Base-by-base conservation (phyloP, 1,140 invertebrate genomes). In the Trachymyrmex septentrionalis region DNA sequence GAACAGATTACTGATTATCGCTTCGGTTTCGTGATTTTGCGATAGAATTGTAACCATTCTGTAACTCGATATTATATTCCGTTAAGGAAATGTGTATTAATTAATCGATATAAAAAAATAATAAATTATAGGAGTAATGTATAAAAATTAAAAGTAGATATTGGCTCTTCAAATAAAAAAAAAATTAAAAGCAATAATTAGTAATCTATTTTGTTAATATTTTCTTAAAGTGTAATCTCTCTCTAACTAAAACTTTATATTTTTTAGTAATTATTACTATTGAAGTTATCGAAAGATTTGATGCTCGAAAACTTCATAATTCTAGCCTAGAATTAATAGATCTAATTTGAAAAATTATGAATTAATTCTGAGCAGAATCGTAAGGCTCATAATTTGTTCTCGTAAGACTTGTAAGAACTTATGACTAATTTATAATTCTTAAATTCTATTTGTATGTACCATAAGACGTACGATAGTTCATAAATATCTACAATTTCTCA, bases 1-100 rank as follows among this genome's bases (percentile, higher is more conserved):
- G 24, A 24, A 53, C 44, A 24, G 63, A 71, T 81, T 71, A 81
- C 71, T 24, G 64, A 81, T 81, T 57, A 50, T 12, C 30, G 30
- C 16, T 63, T n/a, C 21, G 34, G 48, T 19, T 71, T 27, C 16
- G 44, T 14, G 63, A 71, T 81, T 71, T 71, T 21, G 14, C 2
- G 12, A 64, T 27, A 27, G 55, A 64, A 16, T 24, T 21, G 30
- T 71, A 24, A 53, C 48, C 24, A 16, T 48, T 5, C 12, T 27
- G 24, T 21, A 66, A 55, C 21, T 57, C 64, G 63, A 69, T 55
- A 38, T 55, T 55, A 30, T n/a, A 19, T 69, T 69, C 30, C 34
- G 30, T 55, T 69, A 55, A 38, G 14, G 1, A 76, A 61, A 76
- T 38, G 7, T 38, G 34, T 50, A 2, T 38, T 38, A n/a, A n/a